Evolutionary conservation across 2,888 invertebrate species (phyloP), one percentile per base, ranked within the genome.

Genomic region (Cremastinae sp.): DNA sequence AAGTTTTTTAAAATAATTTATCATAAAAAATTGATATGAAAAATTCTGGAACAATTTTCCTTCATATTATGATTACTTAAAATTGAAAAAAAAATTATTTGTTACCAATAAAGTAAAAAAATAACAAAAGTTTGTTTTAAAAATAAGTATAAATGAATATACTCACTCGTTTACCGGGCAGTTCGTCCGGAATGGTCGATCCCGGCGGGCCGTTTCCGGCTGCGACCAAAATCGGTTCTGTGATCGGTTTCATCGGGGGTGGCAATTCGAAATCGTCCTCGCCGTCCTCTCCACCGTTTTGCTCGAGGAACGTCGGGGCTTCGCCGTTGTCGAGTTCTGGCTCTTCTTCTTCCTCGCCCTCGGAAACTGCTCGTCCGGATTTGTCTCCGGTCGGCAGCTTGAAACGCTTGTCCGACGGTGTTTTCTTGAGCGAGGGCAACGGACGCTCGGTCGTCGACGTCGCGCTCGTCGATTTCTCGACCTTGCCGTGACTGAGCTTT

Each of bases 171-270:
- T 90, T 88, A 34, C 90, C 90, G 61, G 90, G 90, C 54, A 87
- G 79, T 73, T 91, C 90, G 20, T 89, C 88, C 16, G 87, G 86
- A 49, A 86, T 82, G 1, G 88, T 84, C 9, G 88, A 85, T 9
- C 87, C 89, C n/a, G 86, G 82, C 0, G 87, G 82, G 20, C 86
- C 86, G 62, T 87, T 88, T 79, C 88, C 82, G 74, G 90, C 84
- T 71, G 90, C 85, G 5, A 91, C 90, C 64, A 92, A 88, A 61
- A 91, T 90, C 36, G 92, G 91, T 85, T 95, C 96, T 88, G 96
- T 95, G 82, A 97, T 96, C n/a, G 96, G 96, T 87, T 97, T 96
- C 98, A 98, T 98, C 0, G 98, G 97, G 38, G 98, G 98, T 64
- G 98, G 98, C 82, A 98, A 91, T 90, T 97, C 97, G n/a, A 96